phyloP scores from a whole-genome alignment of 2,888 invertebrate genomes.

The Trissonchulus latispiculum region DNA sequence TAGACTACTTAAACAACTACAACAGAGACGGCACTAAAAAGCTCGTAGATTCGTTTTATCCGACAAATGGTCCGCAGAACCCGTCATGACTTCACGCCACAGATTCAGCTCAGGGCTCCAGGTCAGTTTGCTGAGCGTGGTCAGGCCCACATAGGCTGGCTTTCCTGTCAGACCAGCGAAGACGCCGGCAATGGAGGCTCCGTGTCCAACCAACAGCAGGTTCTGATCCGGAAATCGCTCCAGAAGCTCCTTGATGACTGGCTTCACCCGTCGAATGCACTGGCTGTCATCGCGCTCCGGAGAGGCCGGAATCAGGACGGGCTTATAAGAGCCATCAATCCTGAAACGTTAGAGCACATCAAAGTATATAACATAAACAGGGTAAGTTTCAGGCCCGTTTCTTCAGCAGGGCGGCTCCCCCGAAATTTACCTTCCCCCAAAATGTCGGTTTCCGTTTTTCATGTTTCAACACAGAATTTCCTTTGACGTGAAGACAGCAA shows the following conservation, averaged over 20 bases:
- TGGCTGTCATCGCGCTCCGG: not conserved
- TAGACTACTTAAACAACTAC: too few species aligned
- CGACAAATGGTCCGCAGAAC: conserved; percentile 12
- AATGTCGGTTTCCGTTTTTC: too few species aligned
- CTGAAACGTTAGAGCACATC: not conserved
- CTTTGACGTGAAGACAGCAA: too few species aligned
- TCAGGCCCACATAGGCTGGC: not conserved
- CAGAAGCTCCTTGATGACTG: not conserved
- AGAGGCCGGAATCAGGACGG: not conserved
- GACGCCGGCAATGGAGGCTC: conserved; percentile 35
- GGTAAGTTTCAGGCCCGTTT: too few species aligned
- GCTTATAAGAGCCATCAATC: conserved; percentile 15
- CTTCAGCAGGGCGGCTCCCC: too few species aligned
- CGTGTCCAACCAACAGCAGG: conserved; percentile 36
- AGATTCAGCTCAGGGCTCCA: not conserved
- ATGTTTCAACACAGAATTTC: too few species aligned
- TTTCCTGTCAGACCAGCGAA: conserved; percentile 29
- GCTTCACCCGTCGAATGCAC: conserved; percentile 2
- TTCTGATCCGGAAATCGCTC: conserved; percentile 22
- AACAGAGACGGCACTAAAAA: too few species aligned
- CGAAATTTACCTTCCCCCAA: too few species aligned
- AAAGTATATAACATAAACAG: too few species aligned
- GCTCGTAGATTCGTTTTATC: conserved; percentile 17
- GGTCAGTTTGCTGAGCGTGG: conserved; percentile 11
- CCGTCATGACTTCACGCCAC: not conserved